Base-by-base conservation (phyloP, 1,140 invertebrate genomes). In the Philopotamus ludificatus region DNA sequence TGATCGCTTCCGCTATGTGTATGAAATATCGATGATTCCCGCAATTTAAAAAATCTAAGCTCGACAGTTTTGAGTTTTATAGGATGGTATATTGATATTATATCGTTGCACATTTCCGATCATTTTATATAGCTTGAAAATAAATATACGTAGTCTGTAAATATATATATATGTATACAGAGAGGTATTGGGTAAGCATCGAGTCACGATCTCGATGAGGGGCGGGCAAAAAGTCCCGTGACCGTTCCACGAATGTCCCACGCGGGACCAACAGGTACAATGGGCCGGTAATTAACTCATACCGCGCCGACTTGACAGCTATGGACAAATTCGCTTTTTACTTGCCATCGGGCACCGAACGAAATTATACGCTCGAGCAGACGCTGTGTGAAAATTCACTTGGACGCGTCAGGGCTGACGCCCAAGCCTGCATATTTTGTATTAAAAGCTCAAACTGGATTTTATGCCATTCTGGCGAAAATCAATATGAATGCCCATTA, bases 321-420 rank as follows among this genome's bases (percentile, higher is more conserved):
- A 59, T 53, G 67, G 63, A 68, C 67, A 65, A 68, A 68, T 68
- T 68, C 63, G 67, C 67, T 69, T 69, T 69, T 69, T 69, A 62
- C 44, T 66, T 44, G 55, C 63, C 47, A 60, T 12, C 51, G 55
- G 62, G 55, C 55, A 63, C 67, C 63, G 58, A 41, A 57, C 51
- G 49, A 55, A 21, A 69, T 69, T 66, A 69, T 60, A 60, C 67
- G 67, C 59, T 62, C 50, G 28, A 45, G 23, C 59, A 49, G 45
- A 26, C 53, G 50, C 67, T 69, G 63, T 59, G 67, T 63, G 67
- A 69, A 58, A 63, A 63, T 47, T 12, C 18, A 16, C n/a, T n/a
- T 15, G 2, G 10, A 3, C 22, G n/a, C 7, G 23, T 9, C 50
- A 53, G 16, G 50, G 50, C 16, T 15, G 54, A 3, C 44, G 45